Conservation (phyloP, 2,797 vertebrate species). For the Gastrophryne carolinensis region DNA sequence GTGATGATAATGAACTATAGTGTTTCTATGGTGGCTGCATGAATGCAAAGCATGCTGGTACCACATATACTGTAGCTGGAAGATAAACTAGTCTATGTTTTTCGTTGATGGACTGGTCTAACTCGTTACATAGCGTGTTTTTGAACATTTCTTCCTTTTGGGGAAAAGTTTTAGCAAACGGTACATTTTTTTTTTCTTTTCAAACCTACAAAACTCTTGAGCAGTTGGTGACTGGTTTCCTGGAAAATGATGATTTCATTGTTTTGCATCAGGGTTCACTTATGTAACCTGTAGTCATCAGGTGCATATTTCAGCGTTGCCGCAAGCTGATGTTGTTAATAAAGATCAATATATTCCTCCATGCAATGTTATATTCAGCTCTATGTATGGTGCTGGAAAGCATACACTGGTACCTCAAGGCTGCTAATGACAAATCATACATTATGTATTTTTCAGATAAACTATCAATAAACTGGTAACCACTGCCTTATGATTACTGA, state of each 20-base stretch:
- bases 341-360: not conserved
- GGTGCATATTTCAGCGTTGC: not conserved
- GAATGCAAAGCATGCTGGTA: not conserved
- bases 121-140: not conserved
- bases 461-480: no score
- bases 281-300: not conserved
- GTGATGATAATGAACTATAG: not conserved
- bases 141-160: not conserved
- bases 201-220: not conserved
- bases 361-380: not conserved
- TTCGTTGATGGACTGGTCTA: not conserved
- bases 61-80: not conserved
- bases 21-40: not conserved
- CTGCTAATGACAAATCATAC: no score
- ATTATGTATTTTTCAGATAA: no score
- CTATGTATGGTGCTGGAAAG: no score
- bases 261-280: not conserved
- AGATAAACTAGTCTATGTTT: not conserved
- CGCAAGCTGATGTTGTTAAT: not conserved
- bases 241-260: slow-evolving; percentile 13
- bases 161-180: not conserved
- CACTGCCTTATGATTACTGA: no score
- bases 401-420: no score
- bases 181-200: not conserved
- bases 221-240: not conserved